phyloP scores from a whole-genome alignment of 2,113 vertebrate species.

The Cnemophilus loriae region DNA sequence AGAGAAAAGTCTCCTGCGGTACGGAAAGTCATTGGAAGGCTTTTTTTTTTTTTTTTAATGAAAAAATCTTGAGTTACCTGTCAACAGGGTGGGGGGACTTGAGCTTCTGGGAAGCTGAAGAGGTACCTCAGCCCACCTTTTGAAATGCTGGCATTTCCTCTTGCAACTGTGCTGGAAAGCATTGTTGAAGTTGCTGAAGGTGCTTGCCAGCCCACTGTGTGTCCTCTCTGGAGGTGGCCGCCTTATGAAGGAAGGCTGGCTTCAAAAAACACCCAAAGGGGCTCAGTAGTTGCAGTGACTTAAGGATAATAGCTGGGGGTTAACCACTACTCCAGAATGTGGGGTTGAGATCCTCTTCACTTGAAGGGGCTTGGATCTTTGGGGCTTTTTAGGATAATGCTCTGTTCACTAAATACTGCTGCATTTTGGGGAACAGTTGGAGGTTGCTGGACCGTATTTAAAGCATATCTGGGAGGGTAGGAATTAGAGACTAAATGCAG shows the following conservation, averaged over 20 bases:
- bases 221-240: background rate
- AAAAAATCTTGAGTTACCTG: background rate
- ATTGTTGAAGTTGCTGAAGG: background rate
- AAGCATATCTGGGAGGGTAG: background rate
- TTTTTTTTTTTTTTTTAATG: background rate
- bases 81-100: rapidly evolving
- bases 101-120: background rate
- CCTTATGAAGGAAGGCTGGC: background rate
- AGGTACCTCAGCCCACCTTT: background rate
- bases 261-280: too few relatives aligned
- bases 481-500: background rate
- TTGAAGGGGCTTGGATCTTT: background rate
- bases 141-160: background rate
- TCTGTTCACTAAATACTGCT: background rate
- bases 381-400: background rate
- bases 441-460: background rate
- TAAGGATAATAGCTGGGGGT: background rate
- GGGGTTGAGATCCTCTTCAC: background rate
- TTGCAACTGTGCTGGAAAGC: background rate
- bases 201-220: background rate
- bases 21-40: background rate
- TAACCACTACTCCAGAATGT: background rate
- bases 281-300: background rate
- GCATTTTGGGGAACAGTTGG: background rate
- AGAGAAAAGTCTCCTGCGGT: background rate